Evolutionary conservation across 2,113 vertebrate genomes (phyloP).

Genomic region (Origma solitaria): DNA sequence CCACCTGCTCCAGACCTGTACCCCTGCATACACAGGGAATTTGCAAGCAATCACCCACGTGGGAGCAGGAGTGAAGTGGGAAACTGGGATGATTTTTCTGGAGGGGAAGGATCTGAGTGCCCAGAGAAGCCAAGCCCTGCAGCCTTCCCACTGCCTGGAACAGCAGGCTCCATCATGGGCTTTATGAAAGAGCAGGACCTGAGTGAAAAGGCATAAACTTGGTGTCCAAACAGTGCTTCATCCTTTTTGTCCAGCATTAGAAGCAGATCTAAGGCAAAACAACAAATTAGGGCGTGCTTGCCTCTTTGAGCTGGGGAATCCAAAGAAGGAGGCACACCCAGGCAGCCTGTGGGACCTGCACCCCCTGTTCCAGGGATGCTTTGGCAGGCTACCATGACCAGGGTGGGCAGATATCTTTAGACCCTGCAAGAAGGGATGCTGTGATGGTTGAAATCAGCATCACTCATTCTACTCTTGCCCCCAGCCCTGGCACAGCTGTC

Average conservation of each 20-base stretch:
- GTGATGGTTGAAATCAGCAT: neutral
- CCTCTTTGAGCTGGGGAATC: neutral
- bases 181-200: neutral
- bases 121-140: neutral
- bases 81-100: neutral
- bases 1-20: accelerated
- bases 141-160: neutral
- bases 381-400: neutral
- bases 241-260: neutral
- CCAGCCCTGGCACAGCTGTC: neutral
- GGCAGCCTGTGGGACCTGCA: neutral
- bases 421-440: neutral
- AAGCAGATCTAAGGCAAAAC: neutral
- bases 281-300: neutral
- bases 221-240: neutral
- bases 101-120: neutral
- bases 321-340: neutral
- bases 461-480: neutral
- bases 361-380: accelerated
- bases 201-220: neutral
- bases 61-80: neutral
- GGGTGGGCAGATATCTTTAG: neutral
- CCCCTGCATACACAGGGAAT: accelerated
- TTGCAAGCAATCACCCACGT: neutral
- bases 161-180: neutral